Percentiles rank a stretch among this genome's conserved stretches.
These are phyloP conservation scores for Formica exsecta DNA, from an alignment of 1,140 invertebrate genomes.

Conservation along the genomic window DNA sequence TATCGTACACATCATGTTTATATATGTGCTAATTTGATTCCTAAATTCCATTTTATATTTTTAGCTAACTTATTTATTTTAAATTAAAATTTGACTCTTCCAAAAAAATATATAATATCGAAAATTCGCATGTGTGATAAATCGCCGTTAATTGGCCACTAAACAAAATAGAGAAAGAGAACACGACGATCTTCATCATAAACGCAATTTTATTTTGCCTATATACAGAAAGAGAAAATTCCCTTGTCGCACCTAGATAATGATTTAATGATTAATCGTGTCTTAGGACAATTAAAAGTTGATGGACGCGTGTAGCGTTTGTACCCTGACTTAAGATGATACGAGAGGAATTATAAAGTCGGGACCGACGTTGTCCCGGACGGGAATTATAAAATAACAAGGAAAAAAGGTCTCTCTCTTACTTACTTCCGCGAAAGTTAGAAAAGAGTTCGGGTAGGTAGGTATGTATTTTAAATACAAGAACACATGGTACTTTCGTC, in stretches of 20 bases:
- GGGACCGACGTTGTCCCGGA: neutral
- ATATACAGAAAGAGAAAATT: slow-evolving; percentile 74
- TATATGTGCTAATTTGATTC: too few relatives aligned
- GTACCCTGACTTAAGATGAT: slow-evolving; percentile 74
- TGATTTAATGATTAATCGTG: slow-evolving; percentile 74
- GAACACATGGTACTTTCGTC: slow-evolving; percentile 69
- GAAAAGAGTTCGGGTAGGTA: slow-evolving; percentile 59
- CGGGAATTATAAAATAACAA: slow-evolving; percentile 68
- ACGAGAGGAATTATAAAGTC: slow-evolving; percentile 62
- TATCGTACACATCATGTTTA: too few relatives aligned
- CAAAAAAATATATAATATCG: neutral
- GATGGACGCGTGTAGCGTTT: slow-evolving; percentile 62
- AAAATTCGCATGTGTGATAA: neutral
- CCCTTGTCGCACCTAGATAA: slow-evolving; percentile 71
- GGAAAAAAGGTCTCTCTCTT: slow-evolving; percentile 40
- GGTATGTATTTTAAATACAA: slow-evolving; percentile 65
- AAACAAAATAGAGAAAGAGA: neutral
- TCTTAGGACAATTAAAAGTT: slow-evolving; percentile 77
- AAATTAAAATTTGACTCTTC: neutral
- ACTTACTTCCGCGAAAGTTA: slow-evolving; percentile 45
- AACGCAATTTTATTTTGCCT: slow-evolving; percentile 78
- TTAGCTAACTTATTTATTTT: too few relatives aligned
- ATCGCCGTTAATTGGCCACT: neutral
- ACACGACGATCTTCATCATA: slow-evolving; percentile 62
- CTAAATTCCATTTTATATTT: too few relatives aligned